Evolutionary conservation across 1,140 invertebrate species (phyloP).

Genomic region (Musca vetustissima): DNA sequence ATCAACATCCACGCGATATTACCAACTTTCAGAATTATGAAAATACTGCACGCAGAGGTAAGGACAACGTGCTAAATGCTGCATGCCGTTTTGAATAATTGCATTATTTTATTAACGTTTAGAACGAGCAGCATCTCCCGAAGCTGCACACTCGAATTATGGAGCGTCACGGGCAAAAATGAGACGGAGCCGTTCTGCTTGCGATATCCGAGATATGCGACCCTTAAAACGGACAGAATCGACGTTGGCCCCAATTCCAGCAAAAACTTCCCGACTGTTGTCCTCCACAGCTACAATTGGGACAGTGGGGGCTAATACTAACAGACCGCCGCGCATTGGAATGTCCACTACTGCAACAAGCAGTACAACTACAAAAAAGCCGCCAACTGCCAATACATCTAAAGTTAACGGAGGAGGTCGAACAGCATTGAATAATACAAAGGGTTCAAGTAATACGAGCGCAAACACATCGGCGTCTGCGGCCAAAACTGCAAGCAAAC

Average conservation of each 20-base stretch:
- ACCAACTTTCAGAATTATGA: constrained; percentile 36
- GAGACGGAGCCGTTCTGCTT: constrained; percentile 46
- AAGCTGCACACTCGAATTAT: constrained; percentile 22
- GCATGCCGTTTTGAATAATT: neutral
- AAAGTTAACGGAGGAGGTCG: neutral
- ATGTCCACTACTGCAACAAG: neutral
- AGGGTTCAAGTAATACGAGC: neutral
- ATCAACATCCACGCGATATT: constrained; percentile 39
- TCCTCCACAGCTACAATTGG: neutral
- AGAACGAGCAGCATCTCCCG: constrained; percentile 44
- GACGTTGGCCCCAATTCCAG: constrained; percentile 38
- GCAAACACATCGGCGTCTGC: constrained; percentile 19
- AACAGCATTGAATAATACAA: constrained; percentile 22
- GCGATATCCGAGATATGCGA: constrained; percentile 42
- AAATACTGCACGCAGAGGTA: constrained; percentile 28
- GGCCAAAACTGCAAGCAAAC: constrained; percentile 34
- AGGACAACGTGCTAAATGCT: neutral
- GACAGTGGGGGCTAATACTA: constrained; percentile 10
- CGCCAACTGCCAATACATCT: constrained; percentile 28
- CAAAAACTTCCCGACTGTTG: constrained; percentile 35
- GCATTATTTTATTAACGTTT: neutral
- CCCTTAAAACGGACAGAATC: constrained; percentile 31
- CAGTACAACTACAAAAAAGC: neutral
- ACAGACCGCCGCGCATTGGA: neutral
- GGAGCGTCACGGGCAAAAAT: constrained; percentile 35